phyloP scores from a whole-genome alignment of 2,888 invertebrate species.

The Ganaspis brasiliensis region DNA sequence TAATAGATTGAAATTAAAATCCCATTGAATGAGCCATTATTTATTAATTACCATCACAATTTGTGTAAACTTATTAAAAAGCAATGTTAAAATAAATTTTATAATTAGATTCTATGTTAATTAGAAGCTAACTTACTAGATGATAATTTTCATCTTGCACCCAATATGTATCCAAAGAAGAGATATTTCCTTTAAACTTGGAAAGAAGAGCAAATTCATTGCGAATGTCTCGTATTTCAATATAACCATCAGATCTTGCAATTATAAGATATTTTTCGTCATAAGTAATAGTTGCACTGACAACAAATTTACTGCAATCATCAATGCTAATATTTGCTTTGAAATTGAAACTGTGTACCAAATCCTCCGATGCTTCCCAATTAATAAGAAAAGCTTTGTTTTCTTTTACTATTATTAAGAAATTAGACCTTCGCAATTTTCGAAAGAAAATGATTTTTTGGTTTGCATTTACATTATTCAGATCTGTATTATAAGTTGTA shows the following conservation, averaged over 20 bases:
- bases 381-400: conserved; percentile 68
- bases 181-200: conserved; percentile 71
- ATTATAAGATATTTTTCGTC: conserved; percentile 80
- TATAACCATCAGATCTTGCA: conserved; percentile 78
- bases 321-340: conserved; percentile 64
- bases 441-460: conserved; percentile 69
- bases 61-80: no score
- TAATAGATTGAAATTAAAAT: no score
- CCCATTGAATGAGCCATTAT: no score
- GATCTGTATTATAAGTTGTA: conserved; percentile 68
- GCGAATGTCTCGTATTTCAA: conserved; percentile 78
- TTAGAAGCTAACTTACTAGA: conserved; percentile 64
- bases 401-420: conserved; percentile 73
- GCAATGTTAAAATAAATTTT: no score
- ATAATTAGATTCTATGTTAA: no score
- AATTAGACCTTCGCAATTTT: conserved; percentile 61
- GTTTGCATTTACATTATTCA: conserved; percentile 49
- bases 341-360: conserved; percentile 68
- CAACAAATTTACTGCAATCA: conserved; percentile 66
- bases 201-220: conserved; percentile 67
- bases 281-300: conserved; percentile 78
- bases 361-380: conserved; percentile 63
- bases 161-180: conserved; percentile 75
- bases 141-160: conserved; percentile 68
- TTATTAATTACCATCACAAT: no score